A percentile compares a stretch with the other conserved stretches of the same genome.
These are phyloP conservation scores for Phasianus colchicus DNA, from an alignment of 2,113 vertebrate genomes.

Conservation along the genomic window DNA sequence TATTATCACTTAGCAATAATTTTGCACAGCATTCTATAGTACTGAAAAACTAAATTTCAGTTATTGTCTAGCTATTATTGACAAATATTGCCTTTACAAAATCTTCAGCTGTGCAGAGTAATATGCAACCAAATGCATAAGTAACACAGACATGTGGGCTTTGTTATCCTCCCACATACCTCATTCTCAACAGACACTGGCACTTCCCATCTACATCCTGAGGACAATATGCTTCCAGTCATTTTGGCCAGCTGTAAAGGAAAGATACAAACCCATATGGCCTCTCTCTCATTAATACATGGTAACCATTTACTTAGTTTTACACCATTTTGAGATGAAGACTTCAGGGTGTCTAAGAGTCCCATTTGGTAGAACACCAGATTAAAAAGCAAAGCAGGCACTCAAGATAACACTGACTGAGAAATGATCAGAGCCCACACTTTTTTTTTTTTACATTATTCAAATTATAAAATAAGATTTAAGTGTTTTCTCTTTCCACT, in stretches of 20 bases:
- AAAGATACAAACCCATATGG: background rate
- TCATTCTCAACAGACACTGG: background rate
- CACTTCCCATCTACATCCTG: background rate
- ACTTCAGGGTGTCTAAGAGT: conserved; percentile 13
- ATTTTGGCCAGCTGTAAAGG: background rate
- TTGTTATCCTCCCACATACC: background rate
- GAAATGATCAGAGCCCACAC: background rate
- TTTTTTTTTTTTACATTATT: background rate
- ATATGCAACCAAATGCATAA: background rate
- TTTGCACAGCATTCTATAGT: background rate
- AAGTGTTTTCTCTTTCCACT: background rate
- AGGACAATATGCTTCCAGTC: background rate
- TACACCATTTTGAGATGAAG: background rate
- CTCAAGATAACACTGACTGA: background rate
- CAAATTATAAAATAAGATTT: background rate
- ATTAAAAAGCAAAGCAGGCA: conserved; percentile 23
- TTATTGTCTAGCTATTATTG: conserved; percentile 32
- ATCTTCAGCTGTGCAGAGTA: background rate
- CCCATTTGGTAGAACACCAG: conserved; percentile 12
- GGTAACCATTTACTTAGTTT: background rate
- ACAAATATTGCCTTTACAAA: conserved; percentile 60
- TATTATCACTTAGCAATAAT: conserved; percentile 1
- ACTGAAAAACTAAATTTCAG: conserved; percentile 11
- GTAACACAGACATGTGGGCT: background rate
- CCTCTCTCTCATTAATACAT: background rate